These are phyloP conservation scores for Oreochromis mossambicus DNA, from an alignment of 2,797 vertebrate species.

Conservation along the genomic window DNA sequence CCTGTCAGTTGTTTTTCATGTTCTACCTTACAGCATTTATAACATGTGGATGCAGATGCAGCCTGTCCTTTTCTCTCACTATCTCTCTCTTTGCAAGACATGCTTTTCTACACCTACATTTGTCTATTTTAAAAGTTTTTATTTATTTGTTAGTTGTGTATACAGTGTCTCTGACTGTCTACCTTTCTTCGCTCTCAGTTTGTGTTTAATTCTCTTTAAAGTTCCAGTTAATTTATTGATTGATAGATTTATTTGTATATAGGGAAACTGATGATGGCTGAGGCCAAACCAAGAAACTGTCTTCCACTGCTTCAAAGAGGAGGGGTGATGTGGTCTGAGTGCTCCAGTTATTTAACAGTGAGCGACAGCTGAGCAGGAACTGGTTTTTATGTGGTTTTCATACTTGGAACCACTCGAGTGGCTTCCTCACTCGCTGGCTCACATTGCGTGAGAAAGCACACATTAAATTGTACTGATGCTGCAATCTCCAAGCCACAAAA, in stretches of 20 bases:
- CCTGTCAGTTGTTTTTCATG: too few species aligned
- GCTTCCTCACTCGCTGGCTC: background rate
- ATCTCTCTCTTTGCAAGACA: too few species aligned
- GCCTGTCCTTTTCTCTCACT: too few species aligned
- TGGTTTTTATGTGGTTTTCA: background rate
- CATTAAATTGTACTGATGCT: background rate
- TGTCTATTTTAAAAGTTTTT: too few species aligned
- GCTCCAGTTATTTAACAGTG: background rate
- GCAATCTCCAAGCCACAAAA: too few species aligned
- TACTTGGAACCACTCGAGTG: background rate
- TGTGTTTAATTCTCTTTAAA: background rate
- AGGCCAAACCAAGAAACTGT: background rate
- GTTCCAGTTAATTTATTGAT: background rate
- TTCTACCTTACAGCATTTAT: too few species aligned
- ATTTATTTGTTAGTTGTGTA: too few species aligned
- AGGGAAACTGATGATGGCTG: rapidly evolving
- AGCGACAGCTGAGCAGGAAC: background rate
- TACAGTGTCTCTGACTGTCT: background rate
- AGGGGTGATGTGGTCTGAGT: background rate
- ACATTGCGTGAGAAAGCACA: background rate
- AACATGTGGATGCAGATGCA: too few species aligned
- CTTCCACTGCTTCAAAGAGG: background rate
- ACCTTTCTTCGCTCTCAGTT: background rate
- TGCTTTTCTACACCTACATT: too few species aligned
- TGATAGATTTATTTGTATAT: background rate